A percentile compares a stretch with the other conserved stretches of the same genome.
phyloP scores from a whole-genome alignment of 1,140 invertebrate genomes.

The Leptinotarsa defecta region DNA sequence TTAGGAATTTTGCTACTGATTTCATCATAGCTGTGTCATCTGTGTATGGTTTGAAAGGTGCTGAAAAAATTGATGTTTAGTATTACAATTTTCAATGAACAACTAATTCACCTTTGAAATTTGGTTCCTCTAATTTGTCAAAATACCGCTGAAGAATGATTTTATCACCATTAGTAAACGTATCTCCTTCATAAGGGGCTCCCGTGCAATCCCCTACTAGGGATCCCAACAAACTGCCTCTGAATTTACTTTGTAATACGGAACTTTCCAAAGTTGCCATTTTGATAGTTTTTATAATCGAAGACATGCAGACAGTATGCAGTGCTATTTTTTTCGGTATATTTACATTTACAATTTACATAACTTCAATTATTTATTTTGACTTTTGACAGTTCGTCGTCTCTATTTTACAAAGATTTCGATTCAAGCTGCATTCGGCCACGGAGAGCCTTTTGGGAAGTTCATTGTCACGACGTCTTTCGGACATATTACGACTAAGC shows the following conservation, averaged over 20 bases:
- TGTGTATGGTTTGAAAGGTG: conserved; percentile 67
- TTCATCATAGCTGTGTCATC: conserved; percentile 82
- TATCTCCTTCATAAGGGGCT: conserved; percentile 69
- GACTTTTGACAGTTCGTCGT: too few relatives aligned
- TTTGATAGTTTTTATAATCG: conserved; percentile 15
- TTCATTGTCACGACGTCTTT: too few relatives aligned
- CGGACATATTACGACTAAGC: too few relatives aligned
- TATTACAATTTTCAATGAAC: conserved; percentile 14
- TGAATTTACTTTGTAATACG: conserved; percentile 63
- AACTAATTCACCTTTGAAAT: conserved; percentile 60
- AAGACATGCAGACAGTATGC: not conserved
- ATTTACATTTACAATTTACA: too few relatives aligned
- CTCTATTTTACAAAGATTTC: too few relatives aligned
- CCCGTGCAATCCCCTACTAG: conserved; percentile 77
- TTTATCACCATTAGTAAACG: conserved; percentile 57
- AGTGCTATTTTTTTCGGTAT: too few relatives aligned
- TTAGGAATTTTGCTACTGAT: conserved; percentile 67
- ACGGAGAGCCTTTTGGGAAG: too few relatives aligned
- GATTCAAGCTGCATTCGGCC: too few relatives aligned
- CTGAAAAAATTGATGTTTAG: conserved; percentile 50
- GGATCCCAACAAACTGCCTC: conserved; percentile 70
- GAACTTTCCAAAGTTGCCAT: conserved; percentile 24
- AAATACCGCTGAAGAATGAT: conserved; percentile 65
- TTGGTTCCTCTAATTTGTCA: conserved; percentile 63
- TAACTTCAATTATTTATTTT: too few relatives aligned